phyloP scores from a whole-genome alignment of 2,888 invertebrate genomes.

The Cylindroiulus punctatus region DNA sequence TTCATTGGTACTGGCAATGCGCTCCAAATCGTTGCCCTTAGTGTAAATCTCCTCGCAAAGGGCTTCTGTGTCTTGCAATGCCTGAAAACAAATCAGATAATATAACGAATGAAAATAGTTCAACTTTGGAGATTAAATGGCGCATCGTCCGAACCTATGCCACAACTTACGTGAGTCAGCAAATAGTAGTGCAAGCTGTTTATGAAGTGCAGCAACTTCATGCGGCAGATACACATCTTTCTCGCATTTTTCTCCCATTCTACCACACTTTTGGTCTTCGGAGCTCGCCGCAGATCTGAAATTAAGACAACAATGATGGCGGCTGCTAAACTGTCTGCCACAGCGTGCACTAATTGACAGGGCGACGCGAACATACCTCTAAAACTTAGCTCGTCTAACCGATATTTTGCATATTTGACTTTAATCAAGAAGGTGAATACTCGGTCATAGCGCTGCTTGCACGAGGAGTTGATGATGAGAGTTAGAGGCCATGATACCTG shows the following conservation, averaged over 20 bases:
- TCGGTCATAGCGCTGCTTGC: conserved; percentile 65
- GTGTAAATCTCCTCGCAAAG: neutral
- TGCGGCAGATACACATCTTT: conserved; percentile 69
- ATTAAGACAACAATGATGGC: conserved; percentile 57
- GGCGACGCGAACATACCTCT: conserved; percentile 62
- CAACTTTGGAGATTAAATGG: neutral
- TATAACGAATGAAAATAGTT: too few species aligned
- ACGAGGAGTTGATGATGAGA: conserved; percentile 64
- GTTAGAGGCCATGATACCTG: conserved; percentile 65
- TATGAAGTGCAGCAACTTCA: conserved; percentile 71
- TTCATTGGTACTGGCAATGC: neutral
- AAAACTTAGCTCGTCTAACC: conserved; percentile 69
- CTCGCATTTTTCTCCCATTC: conserved; percentile 61
- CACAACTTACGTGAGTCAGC: neutral
- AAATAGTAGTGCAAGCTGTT: conserved; percentile 68
- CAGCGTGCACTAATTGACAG: too few species aligned
- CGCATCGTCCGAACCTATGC: neutral
- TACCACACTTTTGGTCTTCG: neutral
- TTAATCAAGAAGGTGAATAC: conserved; percentile 70
- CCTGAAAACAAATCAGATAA: neutral
- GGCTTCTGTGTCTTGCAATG: neutral
- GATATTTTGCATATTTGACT: conserved; percentile 71
- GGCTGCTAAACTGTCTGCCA: too few species aligned
- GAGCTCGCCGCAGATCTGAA: neutral
- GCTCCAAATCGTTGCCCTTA: neutral